Base-by-base conservation (phyloP, 1,140 invertebrate species). In the Apolygus lucorum region DNA sequence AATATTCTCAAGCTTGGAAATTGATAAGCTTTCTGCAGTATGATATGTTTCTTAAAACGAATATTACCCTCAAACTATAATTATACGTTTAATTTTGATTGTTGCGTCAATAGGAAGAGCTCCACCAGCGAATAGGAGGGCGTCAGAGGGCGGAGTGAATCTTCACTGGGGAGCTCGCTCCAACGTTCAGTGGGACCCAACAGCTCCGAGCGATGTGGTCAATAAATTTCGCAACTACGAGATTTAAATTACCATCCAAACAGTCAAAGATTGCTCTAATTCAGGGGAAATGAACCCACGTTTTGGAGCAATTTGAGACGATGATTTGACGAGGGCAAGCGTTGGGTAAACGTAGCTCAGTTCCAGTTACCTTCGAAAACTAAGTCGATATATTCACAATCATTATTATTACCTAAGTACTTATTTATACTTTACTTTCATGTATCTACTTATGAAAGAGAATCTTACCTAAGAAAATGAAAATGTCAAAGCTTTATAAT, bases 221-320 rank as follows among this genome's bases (percentile, higher is more conserved):
- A 89, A 85, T 78, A 95, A 94, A 80, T 95, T 96, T 78, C 88
- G 93, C 78, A 95, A 95, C 80, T 95, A 95, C 82, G 92, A 95
- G 82, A 93, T 95, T 77, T 95, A 91, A 92, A 77, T 17, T 8
- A 17, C 34, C 34, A 17, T 49, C 34, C 17, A 49, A 49, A 11
- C 17, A 17, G 34, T 11, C 8, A 11, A 49, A 49, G 8, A 8
- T 49, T 49, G 17, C 17, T 49, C 8, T 49, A 4, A 4, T 11
- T 14, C 11, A 59, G 54, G 54, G 54, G 13, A 14, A 59, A 59
- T 11, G 4, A 59, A 17, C 22, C 54, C 8, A 59, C 54, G 17
- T 42, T 42, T 42, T 42, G 4, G 17, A 42, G 34, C 17, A 42
- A 42, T 42, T 42, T 17, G 34, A 42, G 17, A n/a, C n/a, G n/a